Evolutionary conservation across 2,113 vertebrate species (phyloP).

Genomic region (Erythrocercus mccallii): DNA sequence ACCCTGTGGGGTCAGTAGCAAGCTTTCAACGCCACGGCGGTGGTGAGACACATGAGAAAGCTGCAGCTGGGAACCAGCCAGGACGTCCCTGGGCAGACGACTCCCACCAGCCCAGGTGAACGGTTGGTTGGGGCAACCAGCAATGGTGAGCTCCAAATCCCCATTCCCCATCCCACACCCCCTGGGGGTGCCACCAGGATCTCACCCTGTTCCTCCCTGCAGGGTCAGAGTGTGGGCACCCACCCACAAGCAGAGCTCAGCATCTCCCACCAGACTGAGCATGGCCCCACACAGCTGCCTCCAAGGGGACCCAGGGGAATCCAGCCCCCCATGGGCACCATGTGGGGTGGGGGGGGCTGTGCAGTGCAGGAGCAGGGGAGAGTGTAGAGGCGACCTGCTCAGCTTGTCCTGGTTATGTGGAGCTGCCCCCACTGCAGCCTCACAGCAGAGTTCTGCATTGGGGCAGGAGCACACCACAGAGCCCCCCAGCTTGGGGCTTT

Average conservation of each 20-base stretch:
- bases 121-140: constrained; percentile 71
- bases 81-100: constrained; percentile 79
- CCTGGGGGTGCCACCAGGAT: accelerated
- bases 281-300: accelerated
- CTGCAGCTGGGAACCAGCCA: constrained; percentile 91
- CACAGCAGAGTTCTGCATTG: not conserved
- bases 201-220: not conserved
- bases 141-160: constrained; percentile 51
- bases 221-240: not conserved
- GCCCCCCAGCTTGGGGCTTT: not conserved
- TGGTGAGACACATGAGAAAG: constrained; percentile 94
- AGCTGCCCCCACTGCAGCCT: not conserved
- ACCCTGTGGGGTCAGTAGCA: constrained; percentile 74
- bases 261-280: not conserved
- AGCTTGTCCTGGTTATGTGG: not conserved
- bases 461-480: not conserved
- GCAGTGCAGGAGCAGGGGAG: not conserved
- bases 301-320: not conserved
- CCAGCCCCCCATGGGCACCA: not conserved
- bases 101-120: constrained; percentile 71
- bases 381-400: not conserved
- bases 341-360: not conserved
- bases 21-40: constrained; percentile 97
- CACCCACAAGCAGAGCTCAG: not conserved
- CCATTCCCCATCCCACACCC: accelerated